These are phyloP conservation scores for Trididemnum miniatum DNA, from an alignment of 23 tunicate genomes.

Conservation along the genomic window DNA sequence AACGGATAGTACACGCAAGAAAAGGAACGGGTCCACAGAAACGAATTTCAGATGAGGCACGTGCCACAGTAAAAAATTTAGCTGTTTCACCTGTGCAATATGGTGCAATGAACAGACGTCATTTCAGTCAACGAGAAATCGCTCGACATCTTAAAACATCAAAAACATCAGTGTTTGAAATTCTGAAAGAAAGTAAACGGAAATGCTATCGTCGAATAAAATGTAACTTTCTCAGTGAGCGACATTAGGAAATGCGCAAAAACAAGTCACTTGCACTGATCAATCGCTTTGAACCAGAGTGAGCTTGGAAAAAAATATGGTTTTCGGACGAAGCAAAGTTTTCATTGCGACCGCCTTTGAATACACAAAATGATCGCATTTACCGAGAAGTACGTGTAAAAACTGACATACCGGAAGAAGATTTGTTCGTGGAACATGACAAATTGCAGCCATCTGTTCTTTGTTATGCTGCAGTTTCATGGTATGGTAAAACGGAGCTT, in stretches of 20 bases:
- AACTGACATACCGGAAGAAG: constrained; percentile 34
- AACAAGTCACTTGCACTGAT: constrained; percentile 45
- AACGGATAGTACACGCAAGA: constrained; percentile 28
- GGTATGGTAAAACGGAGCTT: constrained; percentile 43
- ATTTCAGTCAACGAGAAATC: constrained; percentile 34
- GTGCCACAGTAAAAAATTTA: constrained; percentile 33
- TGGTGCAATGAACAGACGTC: constrained; percentile 35
- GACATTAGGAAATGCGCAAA: constrained; percentile 38
- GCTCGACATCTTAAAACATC: constrained; percentile 35
- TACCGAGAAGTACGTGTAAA: constrained; percentile 35
- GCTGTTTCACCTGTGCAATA: constrained; percentile 34
- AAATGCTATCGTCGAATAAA: constrained; percentile 38
- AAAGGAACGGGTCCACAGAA: constrained; percentile 43
- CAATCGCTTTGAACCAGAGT: constrained; percentile 40
- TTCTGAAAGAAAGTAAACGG: constrained; percentile 34
- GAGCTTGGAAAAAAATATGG: constrained; percentile 34
- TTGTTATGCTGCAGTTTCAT: constrained; percentile 44
- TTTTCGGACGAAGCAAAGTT: constrained; percentile 35
- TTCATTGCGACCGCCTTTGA: constrained; percentile 42
- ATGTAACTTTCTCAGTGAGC: constrained; percentile 36
- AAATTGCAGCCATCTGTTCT: constrained; percentile 39
- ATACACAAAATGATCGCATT: constrained; percentile 35
- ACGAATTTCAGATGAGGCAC: constrained; percentile 35
- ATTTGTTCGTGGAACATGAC: constrained; percentile 37
- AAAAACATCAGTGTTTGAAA: constrained; percentile 43